A percentile compares a stretch with the other conserved stretches of the same genome.
Evolutionary conservation across 2,888 invertebrate genomes (phyloP).

Genomic region (Gymnosoma rotundatum): DNA sequence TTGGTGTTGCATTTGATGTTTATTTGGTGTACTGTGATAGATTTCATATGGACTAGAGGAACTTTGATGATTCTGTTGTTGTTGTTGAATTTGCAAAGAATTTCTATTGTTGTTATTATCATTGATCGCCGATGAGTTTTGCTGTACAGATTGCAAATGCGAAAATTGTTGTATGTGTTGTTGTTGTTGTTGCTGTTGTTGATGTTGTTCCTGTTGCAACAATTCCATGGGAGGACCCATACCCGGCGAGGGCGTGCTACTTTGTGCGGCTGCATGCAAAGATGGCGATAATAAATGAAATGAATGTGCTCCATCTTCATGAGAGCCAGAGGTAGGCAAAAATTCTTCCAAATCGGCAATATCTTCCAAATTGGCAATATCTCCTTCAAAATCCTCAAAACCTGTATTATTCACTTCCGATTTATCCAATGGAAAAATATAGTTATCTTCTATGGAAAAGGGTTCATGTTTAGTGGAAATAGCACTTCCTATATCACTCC

Average conservation of each 20-base stretch:
- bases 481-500: conserved; percentile 81
- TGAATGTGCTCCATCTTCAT: conserved; percentile 72
- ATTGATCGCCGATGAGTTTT: conserved; percentile 33
- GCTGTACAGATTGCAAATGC: conserved; percentile 69
- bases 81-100: conserved; percentile 68
- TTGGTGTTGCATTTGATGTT: conserved; percentile 74
- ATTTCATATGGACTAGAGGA: conserved; percentile 81
- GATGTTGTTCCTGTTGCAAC: conserved; percentile 78
- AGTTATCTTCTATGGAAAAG: conserved; percentile 93
- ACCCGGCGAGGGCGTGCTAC: conserved; percentile 76
- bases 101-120: conserved; percentile 49
- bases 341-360: conserved; percentile 92
- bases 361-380: conserved; percentile 85
- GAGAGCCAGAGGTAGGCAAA: conserved; percentile 73
- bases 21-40: conserved; percentile 82
- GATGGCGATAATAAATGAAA: conserved; percentile 77
- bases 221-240: conserved; percentile 78
- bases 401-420: conserved; percentile 92
- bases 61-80: conserved; percentile 74
- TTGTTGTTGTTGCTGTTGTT: conserved; percentile 75
- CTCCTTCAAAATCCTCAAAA: conserved; percentile 92
- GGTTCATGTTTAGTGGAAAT: conserved; percentile 84
- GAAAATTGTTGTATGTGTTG: conserved; percentile 71
- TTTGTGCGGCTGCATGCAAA: conserved; percentile 73
- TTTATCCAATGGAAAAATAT: conserved; percentile 94